These are phyloP conservation scores for Pimephales promelas DNA, from an alignment of 2,113 vertebrate species.

Conservation along the genomic window DNA sequence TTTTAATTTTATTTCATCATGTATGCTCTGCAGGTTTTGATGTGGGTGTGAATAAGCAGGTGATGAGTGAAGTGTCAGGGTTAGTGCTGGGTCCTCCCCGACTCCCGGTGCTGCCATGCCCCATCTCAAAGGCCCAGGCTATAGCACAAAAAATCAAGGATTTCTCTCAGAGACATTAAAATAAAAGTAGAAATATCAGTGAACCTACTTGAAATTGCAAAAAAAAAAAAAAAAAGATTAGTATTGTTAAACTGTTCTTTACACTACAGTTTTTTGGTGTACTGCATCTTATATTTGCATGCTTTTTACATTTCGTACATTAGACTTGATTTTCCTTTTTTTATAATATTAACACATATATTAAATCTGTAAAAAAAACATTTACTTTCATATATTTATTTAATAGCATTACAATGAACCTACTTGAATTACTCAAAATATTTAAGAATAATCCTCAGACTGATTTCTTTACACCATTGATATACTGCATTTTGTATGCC, in stretches of 20 bases:
- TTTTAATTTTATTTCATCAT: slow-evolving; percentile 34
- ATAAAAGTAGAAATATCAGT: not conserved
- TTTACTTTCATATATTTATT: not conserved
- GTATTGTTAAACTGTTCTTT: not conserved
- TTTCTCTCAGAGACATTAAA: slow-evolving; percentile 57
- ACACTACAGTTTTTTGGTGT: not conserved
- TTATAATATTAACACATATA: not conserved
- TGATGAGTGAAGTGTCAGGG: slow-evolving; percentile 87
- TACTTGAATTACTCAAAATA: not conserved
- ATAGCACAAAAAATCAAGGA: slow-evolving; percentile 75
- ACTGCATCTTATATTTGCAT: not conserved
- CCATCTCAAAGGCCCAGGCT: slow-evolving; percentile 56
- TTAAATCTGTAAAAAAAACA: not conserved
- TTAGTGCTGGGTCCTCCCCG: slow-evolving; percentile 91
- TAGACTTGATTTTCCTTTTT: not conserved
- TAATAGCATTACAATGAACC: not conserved
- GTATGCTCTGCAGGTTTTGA: slow-evolving; percentile 81
- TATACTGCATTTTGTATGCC: not conserved
- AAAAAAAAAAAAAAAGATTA: not conserved
- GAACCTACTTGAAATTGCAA: not conserved
- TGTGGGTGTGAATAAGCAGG: slow-evolving; percentile 87
- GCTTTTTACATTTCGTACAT: not conserved
- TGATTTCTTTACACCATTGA: not conserved
- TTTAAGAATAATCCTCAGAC: not conserved
- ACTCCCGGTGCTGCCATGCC: slow-evolving; percentile 78